These are phyloP conservation scores for Orbicella faveolata DNA, from an alignment of 64 coral and sea anemone genomes.

Conservation along the genomic window DNA sequence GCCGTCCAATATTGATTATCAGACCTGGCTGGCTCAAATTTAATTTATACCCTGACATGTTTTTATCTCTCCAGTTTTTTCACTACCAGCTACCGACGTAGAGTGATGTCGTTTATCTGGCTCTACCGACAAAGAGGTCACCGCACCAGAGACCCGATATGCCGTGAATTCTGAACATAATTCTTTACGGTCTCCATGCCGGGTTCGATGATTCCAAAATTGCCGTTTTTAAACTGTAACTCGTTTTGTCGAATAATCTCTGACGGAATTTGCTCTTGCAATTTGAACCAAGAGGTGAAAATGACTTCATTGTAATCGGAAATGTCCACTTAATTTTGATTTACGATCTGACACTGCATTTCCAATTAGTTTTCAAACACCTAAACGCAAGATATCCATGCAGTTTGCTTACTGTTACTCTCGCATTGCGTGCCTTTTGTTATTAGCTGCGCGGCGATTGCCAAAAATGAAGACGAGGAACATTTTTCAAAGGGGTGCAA, in stretches of 20 bases:
- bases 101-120: background rate
- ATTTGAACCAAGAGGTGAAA: slow-evolving; percentile 16
- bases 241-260: background rate
- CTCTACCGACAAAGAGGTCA: slow-evolving; percentile 20
- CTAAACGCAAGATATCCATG: background rate
- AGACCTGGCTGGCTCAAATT: slow-evolving; percentile 23
- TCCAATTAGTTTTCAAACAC: background rate
- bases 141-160: background rate
- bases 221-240: background rate
- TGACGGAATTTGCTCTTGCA: background rate
- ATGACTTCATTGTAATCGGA: slow-evolving; percentile 7
- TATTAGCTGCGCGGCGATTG: too few relatives aligned
- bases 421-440: background rate
- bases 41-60: slow-evolving; percentile 34
- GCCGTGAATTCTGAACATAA: background rate
- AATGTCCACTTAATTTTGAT: slow-evolving; percentile 23
- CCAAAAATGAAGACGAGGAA: too few relatives aligned
- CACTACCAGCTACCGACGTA: background rate
- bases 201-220: background rate
- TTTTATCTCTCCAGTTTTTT: slow-evolving; percentile 26
- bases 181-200: background rate
- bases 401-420: background rate
- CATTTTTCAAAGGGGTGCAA: too few relatives aligned
- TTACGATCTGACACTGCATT: slow-evolving; percentile 24
- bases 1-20: slow-evolving; percentile 7